Percentiles rank a stretch among this genome's conserved stretches.
phyloP scores from a whole-genome alignment of 2,888 invertebrate species.

The Rhorus exstirpatorius region DNA sequence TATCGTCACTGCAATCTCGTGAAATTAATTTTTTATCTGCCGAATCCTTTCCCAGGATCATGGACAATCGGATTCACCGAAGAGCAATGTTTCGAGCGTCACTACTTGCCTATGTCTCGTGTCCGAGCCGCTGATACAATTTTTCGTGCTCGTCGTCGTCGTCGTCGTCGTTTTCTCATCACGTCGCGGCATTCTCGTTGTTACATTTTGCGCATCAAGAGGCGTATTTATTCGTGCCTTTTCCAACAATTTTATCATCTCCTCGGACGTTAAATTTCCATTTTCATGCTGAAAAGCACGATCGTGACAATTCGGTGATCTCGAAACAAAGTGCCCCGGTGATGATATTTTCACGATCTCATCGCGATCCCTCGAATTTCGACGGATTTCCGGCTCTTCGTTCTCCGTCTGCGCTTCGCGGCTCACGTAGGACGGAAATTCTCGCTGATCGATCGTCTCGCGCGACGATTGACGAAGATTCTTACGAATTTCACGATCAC shows the following conservation, averaged over 20 bases:
- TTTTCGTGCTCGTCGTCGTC: constrained; percentile 52
- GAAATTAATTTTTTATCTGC: too few species aligned
- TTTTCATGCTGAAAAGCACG: constrained; percentile 62
- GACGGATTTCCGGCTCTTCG: not conserved
- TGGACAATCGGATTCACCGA: constrained; percentile 80
- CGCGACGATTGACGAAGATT: constrained; percentile 37
- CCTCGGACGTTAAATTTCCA: constrained; percentile 78
- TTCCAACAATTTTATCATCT: constrained; percentile 83
- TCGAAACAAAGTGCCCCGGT: not conserved
- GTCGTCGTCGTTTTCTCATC: constrained; percentile 49
- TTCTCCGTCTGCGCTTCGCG: constrained; percentile 52
- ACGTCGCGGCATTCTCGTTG: constrained; percentile 73
- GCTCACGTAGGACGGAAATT: not conserved
- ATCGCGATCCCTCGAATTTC: not conserved
- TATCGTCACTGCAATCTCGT: too few species aligned
- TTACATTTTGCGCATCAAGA: constrained; percentile 72
- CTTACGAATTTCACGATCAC: constrained; percentile 31
- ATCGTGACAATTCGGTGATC: constrained; percentile 40
- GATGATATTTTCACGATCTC: constrained; percentile 45
- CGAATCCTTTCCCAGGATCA: constrained; percentile 72
- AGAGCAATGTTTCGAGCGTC: constrained; percentile 82
- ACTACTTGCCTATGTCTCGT: constrained; percentile 82
- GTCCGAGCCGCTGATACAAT: constrained; percentile 67
- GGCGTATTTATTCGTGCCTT: constrained; percentile 82
- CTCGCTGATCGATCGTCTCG: not conserved